Base-by-base conservation (phyloP, 1,140 invertebrate genomes). In the Brachionus rubens region DNA sequence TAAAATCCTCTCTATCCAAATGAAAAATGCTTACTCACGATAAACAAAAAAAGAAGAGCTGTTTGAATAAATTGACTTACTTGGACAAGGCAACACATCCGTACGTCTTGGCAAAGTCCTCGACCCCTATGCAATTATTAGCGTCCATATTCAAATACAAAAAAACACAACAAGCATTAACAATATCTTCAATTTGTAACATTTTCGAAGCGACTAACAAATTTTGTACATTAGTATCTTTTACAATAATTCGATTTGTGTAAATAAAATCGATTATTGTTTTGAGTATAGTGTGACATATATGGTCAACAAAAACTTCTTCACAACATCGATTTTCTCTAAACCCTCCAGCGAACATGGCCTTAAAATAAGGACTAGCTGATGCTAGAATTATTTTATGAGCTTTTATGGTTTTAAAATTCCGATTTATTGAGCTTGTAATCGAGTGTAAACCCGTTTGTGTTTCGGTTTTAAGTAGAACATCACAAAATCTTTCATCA, bases 101-200 rank as follows among this genome's bases (percentile, higher is more conserved):
- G 81, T 94, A 91, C 81, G 93, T 92, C 81, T 93, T 91, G 0
- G 92, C 92, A 85, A 94, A 95, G 84, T 90, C 91, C 12, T 91
- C 90, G 80, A 95, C 94, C 50, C 93, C 92, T 75, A 95, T 93
- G 21, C 92, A 92, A 85, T 95, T 95, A 75, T 90, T 91, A n/a
- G 92, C 91, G 82, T 94, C 91, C 75, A 95, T 84, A 83, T 95
- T 92, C 28, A 90, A 88, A 86, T 94, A 92, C 43, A 95, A 86
- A 84, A 94, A 95, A 43, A 90, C 89, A 84, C 91, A 92, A 85
- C 92, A 95, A 0, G 91, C 92, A 79, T 93, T 90, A 78, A 94
- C 92, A 26, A 95, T 91, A 87, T 92, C 91, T 76, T 88, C 88
- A 80, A 93, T 91, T 89, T 94, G 92, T 82, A 94, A 91, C 92